phyloP scores from a whole-genome alignment of 2,113 vertebrate genomes.

The Platysteira castanea region DNA sequence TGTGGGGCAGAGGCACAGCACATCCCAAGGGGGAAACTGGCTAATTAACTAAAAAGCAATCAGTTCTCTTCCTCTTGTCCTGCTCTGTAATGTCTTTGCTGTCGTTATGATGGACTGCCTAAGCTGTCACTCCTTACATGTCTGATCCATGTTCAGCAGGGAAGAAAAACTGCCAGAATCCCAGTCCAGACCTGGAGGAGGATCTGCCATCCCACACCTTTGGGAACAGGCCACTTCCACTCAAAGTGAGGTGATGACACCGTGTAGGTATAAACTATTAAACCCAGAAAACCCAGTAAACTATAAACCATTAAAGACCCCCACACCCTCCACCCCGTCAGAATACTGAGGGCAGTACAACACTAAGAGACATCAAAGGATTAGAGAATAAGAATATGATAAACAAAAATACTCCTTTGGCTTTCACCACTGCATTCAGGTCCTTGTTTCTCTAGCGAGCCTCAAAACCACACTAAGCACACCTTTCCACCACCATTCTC shows the following conservation, averaged over 20 bases:
- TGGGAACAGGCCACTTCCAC: background rate
- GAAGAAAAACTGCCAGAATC: background rate
- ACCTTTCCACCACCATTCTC: background rate
- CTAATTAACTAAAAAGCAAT: background rate
- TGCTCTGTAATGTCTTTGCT: background rate
- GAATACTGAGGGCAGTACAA: background rate
- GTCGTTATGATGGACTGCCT: background rate
- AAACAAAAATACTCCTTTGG: background rate
- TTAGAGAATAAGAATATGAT: background rate
- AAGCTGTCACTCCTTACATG: background rate
- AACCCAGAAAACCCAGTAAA: too few species aligned
- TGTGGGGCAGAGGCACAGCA: background rate
- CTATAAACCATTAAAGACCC: background rate
- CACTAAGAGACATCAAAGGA: background rate
- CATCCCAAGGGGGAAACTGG: background rate
- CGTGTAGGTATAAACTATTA: accelerated
- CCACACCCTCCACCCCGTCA: background rate
- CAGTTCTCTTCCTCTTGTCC: background rate
- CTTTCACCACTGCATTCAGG: background rate
- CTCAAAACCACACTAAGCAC: background rate
- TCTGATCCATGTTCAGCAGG: background rate
- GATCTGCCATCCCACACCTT: background rate
- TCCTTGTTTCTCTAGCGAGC: background rate
- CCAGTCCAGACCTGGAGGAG: background rate
- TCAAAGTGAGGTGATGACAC: background rate